Percentiles rank a stretch among this genome's conserved stretches.
Evolutionary conservation across 2,113 vertebrate genomes (phyloP).

Genomic region (Dunckerocampus dactyliophorus): DNA sequence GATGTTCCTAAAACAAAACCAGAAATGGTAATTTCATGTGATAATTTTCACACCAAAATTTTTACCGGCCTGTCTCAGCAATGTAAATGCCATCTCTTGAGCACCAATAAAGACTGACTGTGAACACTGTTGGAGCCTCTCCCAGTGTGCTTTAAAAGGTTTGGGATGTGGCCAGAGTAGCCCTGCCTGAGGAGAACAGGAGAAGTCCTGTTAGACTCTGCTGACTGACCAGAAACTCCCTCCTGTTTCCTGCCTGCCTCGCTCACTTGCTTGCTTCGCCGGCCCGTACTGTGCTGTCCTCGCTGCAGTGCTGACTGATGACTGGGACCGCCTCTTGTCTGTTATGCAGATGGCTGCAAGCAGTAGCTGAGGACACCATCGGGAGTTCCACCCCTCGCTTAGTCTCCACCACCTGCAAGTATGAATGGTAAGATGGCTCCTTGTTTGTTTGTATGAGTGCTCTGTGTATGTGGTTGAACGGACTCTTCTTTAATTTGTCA

Average conservation of each 20-base stretch:
- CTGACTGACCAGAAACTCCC: slow-evolving; percentile 57
- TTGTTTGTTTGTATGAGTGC: slow-evolving; percentile 16
- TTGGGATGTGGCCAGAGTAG: slow-evolving; percentile 48
- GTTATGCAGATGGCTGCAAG: slow-evolving; percentile 64
- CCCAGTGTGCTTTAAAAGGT: slow-evolving; percentile 48
- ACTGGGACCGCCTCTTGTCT: slow-evolving; percentile 51
- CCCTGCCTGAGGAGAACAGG: slow-evolving; percentile 52
- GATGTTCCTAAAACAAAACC: too few species aligned
- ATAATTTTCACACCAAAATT: too few species aligned
- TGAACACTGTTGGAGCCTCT: slow-evolving; percentile 36
- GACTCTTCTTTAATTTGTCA: neutral
- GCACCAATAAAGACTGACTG: slow-evolving; percentile 17
- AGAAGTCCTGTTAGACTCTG: slow-evolving; percentile 63
- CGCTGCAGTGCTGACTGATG: slow-evolving; percentile 61
- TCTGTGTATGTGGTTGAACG: neutral
- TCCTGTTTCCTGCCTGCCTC: slow-evolving; percentile 21
- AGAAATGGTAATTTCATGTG: too few species aligned
- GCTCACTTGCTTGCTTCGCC: slow-evolving; percentile 17
- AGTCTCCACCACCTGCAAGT: slow-evolving; percentile 41
- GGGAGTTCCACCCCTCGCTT: slow-evolving; percentile 36
- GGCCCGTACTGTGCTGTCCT: slow-evolving; percentile 33
- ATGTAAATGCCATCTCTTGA: slow-evolving; percentile 1
- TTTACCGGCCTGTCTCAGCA: neutral
- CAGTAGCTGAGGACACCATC: slow-evolving; percentile 53
- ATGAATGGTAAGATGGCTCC: slow-evolving; percentile 67